Evolutionary conservation across 2,113 vertebrate species (phyloP), one percentile per base, ranked within the genome.

Genomic region (Paradisaea rubra): DNA sequence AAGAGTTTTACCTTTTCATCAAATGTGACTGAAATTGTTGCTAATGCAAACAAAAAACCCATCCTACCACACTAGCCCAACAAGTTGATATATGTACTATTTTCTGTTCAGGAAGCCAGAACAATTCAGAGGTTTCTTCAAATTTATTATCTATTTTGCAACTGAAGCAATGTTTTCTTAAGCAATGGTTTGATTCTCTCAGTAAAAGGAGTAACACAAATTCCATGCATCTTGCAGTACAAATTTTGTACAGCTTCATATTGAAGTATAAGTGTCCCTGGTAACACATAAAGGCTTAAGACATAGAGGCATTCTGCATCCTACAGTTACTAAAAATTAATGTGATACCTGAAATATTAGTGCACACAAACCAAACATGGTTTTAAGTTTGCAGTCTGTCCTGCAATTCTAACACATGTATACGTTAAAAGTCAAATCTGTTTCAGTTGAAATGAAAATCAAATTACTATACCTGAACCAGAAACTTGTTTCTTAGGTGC

Each of bases 401-500:
- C 65, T 64, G n/a, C 31, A 77, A 35, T 49, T 69, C 18, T 50
- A 90, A 73, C 16, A 69, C 16, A n/a, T 3, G 1, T 35, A 76
- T 22, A 47, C 19, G 11, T 61, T 69, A 49, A 28, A 72, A 93
- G 14, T 17, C 9, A 24, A 22, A 68, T 49, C n/a, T 77, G 9
- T 9, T 89, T 78, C 31, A 74, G 16, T 7, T 59, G 76, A 96
- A 96, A 92, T 5, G 5, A 84, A 94, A 87, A 83, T 54, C 15
- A 84, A 64, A 76, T 86, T 41, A 39, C 47, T 70, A 93, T 99
- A 99, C 99, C 99, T 98, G 98, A 98, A 90, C 80, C 93, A 65
- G 97, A 57, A 27, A 92, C 93, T 92, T 96, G 98, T 86, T 98
- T 99, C 94, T 98, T 98, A 79, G 99, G 99, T 63, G 99, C 98